Percentiles rank a stretch among this genome's conserved stretches.
phyloP scores from a whole-genome alignment of 1,140 invertebrate genomes.

The Stenopsyche tienmushanensis region DNA sequence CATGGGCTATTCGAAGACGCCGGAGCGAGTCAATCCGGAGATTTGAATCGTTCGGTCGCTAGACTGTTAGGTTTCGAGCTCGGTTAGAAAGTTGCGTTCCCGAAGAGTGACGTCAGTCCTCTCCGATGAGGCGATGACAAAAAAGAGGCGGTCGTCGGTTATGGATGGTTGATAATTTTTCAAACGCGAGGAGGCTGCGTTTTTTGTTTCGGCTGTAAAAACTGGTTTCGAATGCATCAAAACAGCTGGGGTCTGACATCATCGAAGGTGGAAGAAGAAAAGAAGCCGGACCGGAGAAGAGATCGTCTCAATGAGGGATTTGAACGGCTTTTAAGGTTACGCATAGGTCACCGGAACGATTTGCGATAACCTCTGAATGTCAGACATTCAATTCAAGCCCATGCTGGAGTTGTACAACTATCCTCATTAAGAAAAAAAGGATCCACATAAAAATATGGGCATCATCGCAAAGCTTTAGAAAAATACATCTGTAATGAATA shows the following conservation, averaged over 20 bases:
- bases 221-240: constrained; percentile 2
- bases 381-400: too few relatives aligned
- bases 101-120: background rate
- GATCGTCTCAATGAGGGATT: too few relatives aligned
- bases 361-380: too few relatives aligned
- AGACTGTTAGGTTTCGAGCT: background rate
- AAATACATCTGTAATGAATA: too few relatives aligned
- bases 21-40: too few relatives aligned
- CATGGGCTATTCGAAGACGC: background rate
- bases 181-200: background rate
- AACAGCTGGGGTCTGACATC: background rate
- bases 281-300: background rate
- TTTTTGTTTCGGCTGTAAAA: too few relatives aligned
- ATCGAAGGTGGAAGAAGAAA: background rate
- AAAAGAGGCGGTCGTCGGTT: background rate
- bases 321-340: background rate
- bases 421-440: too few relatives aligned
- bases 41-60: background rate
- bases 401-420: too few relatives aligned
- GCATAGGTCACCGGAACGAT: background rate
- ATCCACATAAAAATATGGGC: too few relatives aligned
- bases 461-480: too few relatives aligned
- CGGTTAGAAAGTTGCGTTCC: constrained; percentile 8
- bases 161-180: too few relatives aligned
- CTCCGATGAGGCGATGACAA: background rate